Base-by-base conservation (phyloP, 2,888 invertebrate genomes). In the Rhogogaster chlorosoma region DNA sequence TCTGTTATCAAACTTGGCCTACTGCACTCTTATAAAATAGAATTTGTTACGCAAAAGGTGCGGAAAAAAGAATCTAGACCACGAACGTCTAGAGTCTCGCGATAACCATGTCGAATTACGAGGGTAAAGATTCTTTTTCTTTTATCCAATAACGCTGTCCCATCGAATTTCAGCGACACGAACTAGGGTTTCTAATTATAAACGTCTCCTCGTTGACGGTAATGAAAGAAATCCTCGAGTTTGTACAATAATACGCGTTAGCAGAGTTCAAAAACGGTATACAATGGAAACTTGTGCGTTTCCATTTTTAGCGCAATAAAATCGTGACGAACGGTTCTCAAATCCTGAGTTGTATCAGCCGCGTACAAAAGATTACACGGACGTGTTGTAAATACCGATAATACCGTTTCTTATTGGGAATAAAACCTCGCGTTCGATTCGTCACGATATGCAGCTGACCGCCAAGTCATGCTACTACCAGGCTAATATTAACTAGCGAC, bases 401-500 rank as follows among this genome's bases (percentile, higher is more conserved):
- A n/a, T 70, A 70, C 1, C 26, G 1, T 18, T 67, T 67, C 32
- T 29, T 67, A 32, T 67, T 32, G 6, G 6, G 7, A 67, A 38
- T 49, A 29, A 77, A 45, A 77, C 18, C 49, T 18, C 18, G 18
- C 45, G 49, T 77, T 53, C 18, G 77, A 77, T 77, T 77, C 77
- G 77, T 77, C 77, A 53, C 53, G 53, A 73, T 73, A 15, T 73
- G 42, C 42, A 73, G 38, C 38, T 73, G 73, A 77, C 49, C 53
- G 77, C 53, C 77, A n/a, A 45, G 49, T 77, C 49, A 77, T 32
- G 45, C 29, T 32, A 29, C 67, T 32, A 32, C 32, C 49, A 53
- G 77, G 49, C 77, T 77, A 53, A 77, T 77, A 77, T 77, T 77
- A 67, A 77, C 77, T 53, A 53, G 49, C 75, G 49, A 49, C 26